phyloP scores from a whole-genome alignment of 2,888 invertebrate genomes.

The Drosophila prolongata region DNA sequence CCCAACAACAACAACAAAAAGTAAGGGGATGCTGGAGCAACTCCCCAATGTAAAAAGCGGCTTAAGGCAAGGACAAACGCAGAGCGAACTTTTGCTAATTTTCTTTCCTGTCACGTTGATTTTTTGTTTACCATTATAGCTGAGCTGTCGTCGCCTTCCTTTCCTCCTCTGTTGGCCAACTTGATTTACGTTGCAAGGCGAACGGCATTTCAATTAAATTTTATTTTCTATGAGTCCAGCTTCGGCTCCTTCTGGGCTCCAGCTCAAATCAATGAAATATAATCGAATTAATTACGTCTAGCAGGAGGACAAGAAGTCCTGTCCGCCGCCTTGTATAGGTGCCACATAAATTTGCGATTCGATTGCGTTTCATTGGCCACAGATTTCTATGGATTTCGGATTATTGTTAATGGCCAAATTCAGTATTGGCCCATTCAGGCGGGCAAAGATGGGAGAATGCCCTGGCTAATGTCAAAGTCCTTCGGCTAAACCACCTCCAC shows the following conservation, averaged over 20 bases:
- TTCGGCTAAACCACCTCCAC: not conserved
- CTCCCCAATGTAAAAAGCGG: slow-evolving; percentile 60
- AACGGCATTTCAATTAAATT: slow-evolving; percentile 83
- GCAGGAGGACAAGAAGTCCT: slow-evolving; percentile 30
- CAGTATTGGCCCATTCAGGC: slow-evolving; percentile 47
- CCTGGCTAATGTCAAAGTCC: slow-evolving; percentile 48
- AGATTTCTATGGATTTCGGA: slow-evolving; percentile 61
- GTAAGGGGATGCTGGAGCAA: slow-evolving; percentile 14
- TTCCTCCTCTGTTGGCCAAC: slow-evolving; percentile 46
- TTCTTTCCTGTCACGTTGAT: slow-evolving; percentile 81
- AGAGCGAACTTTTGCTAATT: slow-evolving; percentile 75
- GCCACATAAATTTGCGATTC: slow-evolving; percentile 77
- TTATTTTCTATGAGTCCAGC: slow-evolving; percentile 75
- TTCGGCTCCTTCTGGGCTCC: slow-evolving; percentile 29
- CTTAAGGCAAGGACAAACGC: slow-evolving; percentile 57
- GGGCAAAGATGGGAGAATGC: not conserved
- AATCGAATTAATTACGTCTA: slow-evolving; percentile 84
- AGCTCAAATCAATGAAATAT: slow-evolving; percentile 84
- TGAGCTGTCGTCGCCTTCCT: slow-evolving; percentile 70
- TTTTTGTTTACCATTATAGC: slow-evolving; percentile 80
- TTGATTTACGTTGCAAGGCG: slow-evolving; percentile 76
- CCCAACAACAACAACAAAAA: no score
- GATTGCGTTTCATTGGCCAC: slow-evolving; percentile 71
- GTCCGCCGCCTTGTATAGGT: slow-evolving; percentile 28
- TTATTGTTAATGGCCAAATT: slow-evolving; percentile 78